phyloP scores from a whole-genome alignment of 2,888 invertebrate genomes.

The Drosophila demipolita region DNA sequence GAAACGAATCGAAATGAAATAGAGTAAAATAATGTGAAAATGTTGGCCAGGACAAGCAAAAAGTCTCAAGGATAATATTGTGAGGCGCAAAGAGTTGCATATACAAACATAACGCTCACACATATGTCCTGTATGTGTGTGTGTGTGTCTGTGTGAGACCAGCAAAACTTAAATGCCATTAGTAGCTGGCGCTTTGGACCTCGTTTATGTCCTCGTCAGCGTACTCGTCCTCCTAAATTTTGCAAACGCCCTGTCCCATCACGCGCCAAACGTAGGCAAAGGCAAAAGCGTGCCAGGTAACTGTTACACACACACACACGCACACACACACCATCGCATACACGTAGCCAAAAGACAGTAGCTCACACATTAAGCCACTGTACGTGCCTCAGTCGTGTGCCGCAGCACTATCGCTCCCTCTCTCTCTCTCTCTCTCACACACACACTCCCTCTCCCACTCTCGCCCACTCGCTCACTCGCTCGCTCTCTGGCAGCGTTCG shows the following conservation, averaged over 20 bases:
- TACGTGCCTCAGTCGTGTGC: conserved; percentile 58
- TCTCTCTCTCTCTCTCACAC: conserved; percentile 11
- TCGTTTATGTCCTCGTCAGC: conserved; percentile 54
- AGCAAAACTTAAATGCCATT: conserved; percentile 79
- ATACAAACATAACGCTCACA: conserved; percentile 41
- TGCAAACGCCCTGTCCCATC: conserved; percentile 12
- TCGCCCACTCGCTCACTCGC: not conserved
- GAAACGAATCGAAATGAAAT: conserved; percentile 63
- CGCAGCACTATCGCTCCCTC: conserved; percentile 9
- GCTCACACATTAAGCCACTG: conserved; percentile 65
- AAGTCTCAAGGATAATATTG: conserved; percentile 66
- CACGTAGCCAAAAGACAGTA: conserved; percentile 12
- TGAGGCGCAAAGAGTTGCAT: conserved; percentile 57
- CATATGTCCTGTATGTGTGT: conserved; percentile 20
- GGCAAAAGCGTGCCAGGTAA: conserved; percentile 77
- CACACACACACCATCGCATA: conserved; percentile 18
- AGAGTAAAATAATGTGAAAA: conserved; percentile 72
- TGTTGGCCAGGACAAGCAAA: conserved; percentile 35
- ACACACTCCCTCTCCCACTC: conserved; percentile 1
- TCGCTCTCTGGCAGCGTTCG: conserved; percentile 1
- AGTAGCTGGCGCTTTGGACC: conserved; percentile 59
- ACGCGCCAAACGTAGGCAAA: conserved; percentile 19
- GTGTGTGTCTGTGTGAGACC: conserved; percentile 45
- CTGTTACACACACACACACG: conserved; percentile 61
- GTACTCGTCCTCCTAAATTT: conserved; percentile 19